These are phyloP conservation scores for Hydroisotoma schaefferi DNA, from an alignment of 2,888 invertebrate genomes.

Conservation along the genomic window DNA sequence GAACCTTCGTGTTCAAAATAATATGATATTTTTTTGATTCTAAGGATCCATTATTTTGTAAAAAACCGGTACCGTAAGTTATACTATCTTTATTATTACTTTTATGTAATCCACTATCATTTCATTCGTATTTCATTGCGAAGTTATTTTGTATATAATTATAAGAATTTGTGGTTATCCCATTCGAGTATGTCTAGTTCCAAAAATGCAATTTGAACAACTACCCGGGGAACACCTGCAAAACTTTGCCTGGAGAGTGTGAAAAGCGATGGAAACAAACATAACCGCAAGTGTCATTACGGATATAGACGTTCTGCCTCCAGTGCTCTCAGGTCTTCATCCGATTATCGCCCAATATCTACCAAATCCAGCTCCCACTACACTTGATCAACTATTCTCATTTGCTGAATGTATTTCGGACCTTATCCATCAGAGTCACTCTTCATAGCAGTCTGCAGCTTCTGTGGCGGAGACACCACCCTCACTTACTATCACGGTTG, in stretches of 20 bases:
- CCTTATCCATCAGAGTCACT: not conserved
- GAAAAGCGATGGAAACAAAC: not conserved
- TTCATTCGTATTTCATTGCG: not conserved
- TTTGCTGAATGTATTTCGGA: not conserved
- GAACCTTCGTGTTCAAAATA: too few relatives aligned
- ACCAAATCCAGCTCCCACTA: not conserved
- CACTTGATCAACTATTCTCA: not conserved
- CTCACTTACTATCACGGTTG: not conserved
- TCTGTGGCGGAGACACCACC: not conserved
- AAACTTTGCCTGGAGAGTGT: conserved; percentile 2
- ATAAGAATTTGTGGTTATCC: not conserved
- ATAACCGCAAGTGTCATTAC: not conserved
- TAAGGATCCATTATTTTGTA: too few relatives aligned
- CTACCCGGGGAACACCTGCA: conserved; percentile 7
- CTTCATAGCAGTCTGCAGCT: not conserved
- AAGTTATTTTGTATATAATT: conserved; percentile 1
- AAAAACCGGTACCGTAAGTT: too few relatives aligned
- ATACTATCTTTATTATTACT: too few relatives aligned
- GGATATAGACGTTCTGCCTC: not conserved
- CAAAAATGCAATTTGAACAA: not conserved
- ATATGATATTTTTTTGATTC: too few relatives aligned
- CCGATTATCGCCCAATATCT: not conserved
- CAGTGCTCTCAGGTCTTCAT: not conserved
- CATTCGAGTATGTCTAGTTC: not conserved
- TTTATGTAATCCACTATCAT: not conserved